These are phyloP conservation scores for Philotrypesis tridentata DNA, from an alignment of 1,140 invertebrate species.

Conservation along the genomic window DNA sequence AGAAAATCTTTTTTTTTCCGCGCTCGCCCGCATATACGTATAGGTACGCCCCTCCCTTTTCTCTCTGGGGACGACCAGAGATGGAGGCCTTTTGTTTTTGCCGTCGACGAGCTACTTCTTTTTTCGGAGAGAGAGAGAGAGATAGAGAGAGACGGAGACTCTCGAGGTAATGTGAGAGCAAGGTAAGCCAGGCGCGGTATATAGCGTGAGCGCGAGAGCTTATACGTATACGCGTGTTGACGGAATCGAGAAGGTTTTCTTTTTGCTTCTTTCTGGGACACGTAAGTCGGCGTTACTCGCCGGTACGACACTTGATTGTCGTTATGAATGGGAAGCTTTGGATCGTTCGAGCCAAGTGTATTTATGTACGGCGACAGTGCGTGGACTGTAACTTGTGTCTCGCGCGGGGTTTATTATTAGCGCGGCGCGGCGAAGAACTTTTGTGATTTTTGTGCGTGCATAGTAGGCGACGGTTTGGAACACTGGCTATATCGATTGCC, in stretches of 20 bases:
- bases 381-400: too few species aligned
- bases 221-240: background rate
- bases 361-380: background rate
- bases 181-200: background rate
- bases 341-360: background rate
- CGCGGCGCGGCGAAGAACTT: background rate
- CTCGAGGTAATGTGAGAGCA: background rate
- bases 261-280: background rate
- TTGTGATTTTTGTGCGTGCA: background rate
- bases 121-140: background rate
- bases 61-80: background rate
- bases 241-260: background rate
- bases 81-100: conserved; percentile 21
- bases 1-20: conserved; percentile 24
- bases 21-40: too few species aligned
- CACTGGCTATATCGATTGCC: background rate
- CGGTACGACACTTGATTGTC: background rate
- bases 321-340: background rate
- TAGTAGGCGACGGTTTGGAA: too few species aligned
- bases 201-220: too few species aligned
- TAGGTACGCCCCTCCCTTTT: background rate
- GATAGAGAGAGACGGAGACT: too few species aligned
- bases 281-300: background rate
- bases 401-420: background rate
- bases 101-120: background rate